Evolutionary conservation across 2,797 vertebrate genomes (phyloP).

Genomic region (Numenius phaeopus): DNA sequence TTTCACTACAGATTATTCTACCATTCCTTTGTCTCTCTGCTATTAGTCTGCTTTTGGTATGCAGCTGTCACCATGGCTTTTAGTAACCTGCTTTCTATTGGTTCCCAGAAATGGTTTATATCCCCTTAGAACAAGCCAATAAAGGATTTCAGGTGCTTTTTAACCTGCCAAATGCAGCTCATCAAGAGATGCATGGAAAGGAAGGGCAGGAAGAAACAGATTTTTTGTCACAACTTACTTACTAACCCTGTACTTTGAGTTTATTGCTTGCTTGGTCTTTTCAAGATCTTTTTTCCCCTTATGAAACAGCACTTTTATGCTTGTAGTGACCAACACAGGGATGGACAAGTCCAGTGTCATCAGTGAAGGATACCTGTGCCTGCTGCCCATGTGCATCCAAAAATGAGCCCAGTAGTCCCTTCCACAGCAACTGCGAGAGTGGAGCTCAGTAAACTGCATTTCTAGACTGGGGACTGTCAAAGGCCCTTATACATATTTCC

Average conservation of each 20-base stretch:
- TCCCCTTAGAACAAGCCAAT: conserved; percentile 60
- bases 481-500: neutral
- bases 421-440: rapidly evolving
- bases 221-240: conserved; percentile 31
- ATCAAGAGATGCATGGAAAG: conserved; percentile 30
- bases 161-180: conserved; percentile 56
- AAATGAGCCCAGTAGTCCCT: neutral
- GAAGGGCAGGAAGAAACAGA: conserved; percentile 42
- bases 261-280: conserved; percentile 12
- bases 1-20: conserved; percentile 75
- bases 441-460: neutral
- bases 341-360: neutral
- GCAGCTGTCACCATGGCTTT: conserved; percentile 62
- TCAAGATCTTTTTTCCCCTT: neutral
- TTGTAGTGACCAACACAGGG: neutral
- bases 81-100: neutral
- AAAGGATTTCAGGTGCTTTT: conserved; percentile 68
- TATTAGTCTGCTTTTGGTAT: conserved; percentile 31
- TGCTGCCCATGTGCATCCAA: neutral
- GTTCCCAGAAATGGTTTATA: conserved; percentile 47
- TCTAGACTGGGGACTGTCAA: neutral
- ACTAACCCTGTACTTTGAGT: neutral
- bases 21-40: conserved; percentile 65
- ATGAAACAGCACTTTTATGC: neutral
- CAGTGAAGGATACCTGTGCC: neutral